Evolutionary conservation across 2,113 vertebrate species (phyloP).

Genomic region (Gobius niger): DNA sequence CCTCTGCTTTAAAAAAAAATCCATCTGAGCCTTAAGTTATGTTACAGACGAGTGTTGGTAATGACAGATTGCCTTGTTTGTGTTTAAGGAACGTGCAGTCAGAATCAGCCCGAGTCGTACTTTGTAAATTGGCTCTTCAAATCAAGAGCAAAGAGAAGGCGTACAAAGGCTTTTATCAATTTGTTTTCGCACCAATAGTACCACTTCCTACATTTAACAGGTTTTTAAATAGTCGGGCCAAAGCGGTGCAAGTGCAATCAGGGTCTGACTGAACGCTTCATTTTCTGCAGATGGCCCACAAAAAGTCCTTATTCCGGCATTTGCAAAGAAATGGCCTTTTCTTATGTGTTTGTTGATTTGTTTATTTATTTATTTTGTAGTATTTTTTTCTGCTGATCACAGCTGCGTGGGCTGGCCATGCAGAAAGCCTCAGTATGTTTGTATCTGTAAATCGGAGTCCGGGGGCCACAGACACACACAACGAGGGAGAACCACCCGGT

Average conservation of each 20-base stretch:
- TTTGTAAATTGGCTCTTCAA: constrained; percentile 45
- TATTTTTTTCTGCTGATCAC: constrained; percentile 75
- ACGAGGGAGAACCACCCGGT: constrained; percentile 63
- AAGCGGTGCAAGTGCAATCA: constrained; percentile 40
- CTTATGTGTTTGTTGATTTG: constrained; percentile 70
- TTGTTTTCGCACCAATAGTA: constrained; percentile 28
- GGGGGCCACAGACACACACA: constrained; percentile 70
- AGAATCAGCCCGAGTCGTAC: constrained; percentile 25
- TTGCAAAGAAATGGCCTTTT: constrained; percentile 63
- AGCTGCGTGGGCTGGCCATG: constrained; percentile 56
- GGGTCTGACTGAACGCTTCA: constrained; percentile 35
- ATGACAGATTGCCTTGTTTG: constrained; percentile 51
- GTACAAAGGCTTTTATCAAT: constrained; percentile 36
- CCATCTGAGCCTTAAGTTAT: constrained; percentile 50
- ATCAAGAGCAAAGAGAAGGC: constrained; percentile 14
- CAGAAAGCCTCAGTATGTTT: constrained; percentile 79
- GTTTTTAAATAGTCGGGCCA: constrained; percentile 40
- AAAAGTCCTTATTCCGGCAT: constrained; percentile 71
- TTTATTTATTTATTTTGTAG: constrained; percentile 73
- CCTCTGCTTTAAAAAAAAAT: constrained; percentile 27
- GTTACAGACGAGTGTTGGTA: constrained; percentile 62
- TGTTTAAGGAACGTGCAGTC: constrained; percentile 38
- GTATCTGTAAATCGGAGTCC: constrained; percentile 71
- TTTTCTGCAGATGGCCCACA: constrained; percentile 76
- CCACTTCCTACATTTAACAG: constrained; percentile 27